Conservation (phyloP, 2,113 vertebrate species). For the Heliornis fulica region DNA sequence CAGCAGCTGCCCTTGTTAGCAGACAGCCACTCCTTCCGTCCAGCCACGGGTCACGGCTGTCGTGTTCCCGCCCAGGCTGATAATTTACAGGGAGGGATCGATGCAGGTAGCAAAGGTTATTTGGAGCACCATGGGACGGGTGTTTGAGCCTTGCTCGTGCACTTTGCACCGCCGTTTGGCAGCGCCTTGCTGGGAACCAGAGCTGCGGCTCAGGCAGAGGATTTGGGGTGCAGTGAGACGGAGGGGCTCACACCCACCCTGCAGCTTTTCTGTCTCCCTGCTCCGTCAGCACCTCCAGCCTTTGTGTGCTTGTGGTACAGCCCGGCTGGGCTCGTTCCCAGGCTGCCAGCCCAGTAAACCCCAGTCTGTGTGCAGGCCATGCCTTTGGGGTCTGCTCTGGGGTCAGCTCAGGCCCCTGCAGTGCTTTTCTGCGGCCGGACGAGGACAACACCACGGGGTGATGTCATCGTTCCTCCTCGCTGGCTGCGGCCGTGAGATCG, state of each 20-base stretch:
- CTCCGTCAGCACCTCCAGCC: background rate
- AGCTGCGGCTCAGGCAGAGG: background rate
- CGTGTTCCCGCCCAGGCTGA: background rate
- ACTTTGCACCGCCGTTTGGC: background rate
- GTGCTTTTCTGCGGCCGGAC: background rate
- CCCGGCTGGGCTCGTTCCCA: background rate
- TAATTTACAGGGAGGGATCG: background rate
- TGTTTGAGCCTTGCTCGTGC: background rate
- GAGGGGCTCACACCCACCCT: accelerated
- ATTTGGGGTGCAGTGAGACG: background rate
- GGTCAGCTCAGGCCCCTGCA: background rate
- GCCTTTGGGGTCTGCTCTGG: background rate
- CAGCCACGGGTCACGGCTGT: background rate
- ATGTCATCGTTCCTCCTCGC: background rate
- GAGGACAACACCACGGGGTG: background rate
- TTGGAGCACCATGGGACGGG: background rate
- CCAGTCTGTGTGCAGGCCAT: accelerated
- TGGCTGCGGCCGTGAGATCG: background rate
- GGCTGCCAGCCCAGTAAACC: background rate
- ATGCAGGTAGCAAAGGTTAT: conserved; percentile 42
- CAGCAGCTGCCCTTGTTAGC: background rate
- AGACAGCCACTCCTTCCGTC: background rate
- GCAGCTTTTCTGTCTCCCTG: background rate
- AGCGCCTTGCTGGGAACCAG: background rate
- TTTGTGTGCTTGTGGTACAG: background rate